Evolutionary conservation across 2,888 invertebrate species (phyloP), one percentile per base, ranked within the genome.

Genomic region (Adineta ricciae): DNA sequence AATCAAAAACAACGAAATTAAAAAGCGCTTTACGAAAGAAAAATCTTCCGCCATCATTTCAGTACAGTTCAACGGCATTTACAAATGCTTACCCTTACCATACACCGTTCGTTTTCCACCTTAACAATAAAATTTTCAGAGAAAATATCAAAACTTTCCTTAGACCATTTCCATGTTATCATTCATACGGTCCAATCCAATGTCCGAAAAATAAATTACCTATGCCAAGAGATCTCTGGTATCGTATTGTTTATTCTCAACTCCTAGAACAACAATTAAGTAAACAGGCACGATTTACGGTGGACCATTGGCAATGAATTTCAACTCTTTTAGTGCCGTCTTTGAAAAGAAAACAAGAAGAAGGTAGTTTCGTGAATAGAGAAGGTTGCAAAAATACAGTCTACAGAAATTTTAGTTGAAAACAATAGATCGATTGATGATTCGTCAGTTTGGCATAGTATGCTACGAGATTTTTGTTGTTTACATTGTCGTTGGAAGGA

Each of bases 221-320:
- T 78, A 78, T 78, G 41, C 78, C 78, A 11, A 21, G 78, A 41
- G 78, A 78, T 78, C 41, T 78, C 24, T 78, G 78, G 78, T 78
- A 78, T 78, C 78, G 78, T 14, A 78, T 78, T 38, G n/a, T 78
- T n/a, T 78, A 24, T 41, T 41, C 78, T 1, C 41, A 78, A 78
- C 3, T 11, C 38, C n/a, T 78, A 11, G 64, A 64, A 64, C 64
- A 64, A 64, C 64, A 64, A 64, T 11, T 64, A 64, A 32, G 64
- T 64, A 64, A 64, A 16, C 19, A 19, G 19, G 32, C 5, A 11
- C n/a, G n/a, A n/a, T n/a, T n/a, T n/a, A n/a, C n/a, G n/a, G n/a
- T n/a, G n/a, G n/a, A n/a, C n/a, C n/a, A n/a, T n/a, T 9, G 19
- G 11, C 14, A 50, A 2, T 50, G 3, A 50, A 27, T 64, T 14